phyloP scores from a whole-genome alignment of 2,113 vertebrate species.

The Atherinomorus stipes region DNA sequence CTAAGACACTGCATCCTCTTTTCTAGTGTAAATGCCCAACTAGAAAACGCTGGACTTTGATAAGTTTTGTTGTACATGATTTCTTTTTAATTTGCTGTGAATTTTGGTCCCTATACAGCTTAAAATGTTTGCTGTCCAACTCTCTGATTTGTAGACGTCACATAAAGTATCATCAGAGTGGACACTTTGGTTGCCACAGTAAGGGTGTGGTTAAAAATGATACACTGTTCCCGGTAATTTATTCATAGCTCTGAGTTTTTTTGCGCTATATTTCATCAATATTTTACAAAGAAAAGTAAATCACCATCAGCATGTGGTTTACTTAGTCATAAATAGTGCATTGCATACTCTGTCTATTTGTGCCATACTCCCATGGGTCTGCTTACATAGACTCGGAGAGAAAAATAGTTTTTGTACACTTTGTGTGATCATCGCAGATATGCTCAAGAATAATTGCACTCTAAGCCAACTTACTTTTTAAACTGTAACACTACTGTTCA shows the following conservation, averaged over 20 bases:
- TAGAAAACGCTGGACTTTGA: neutral
- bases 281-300: constrained; percentile 76
- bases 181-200: constrained; percentile 7
- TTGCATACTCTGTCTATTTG: constrained; percentile 52
- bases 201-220: constrained; percentile 46
- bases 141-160: neutral
- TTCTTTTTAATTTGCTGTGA: neutral
- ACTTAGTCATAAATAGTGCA: constrained; percentile 75
- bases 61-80: neutral
- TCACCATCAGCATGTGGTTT: constrained; percentile 66
- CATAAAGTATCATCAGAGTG: neutral
- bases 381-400: constrained; percentile 29
- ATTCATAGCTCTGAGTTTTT: constrained; percentile 70
- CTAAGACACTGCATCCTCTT: constrained; percentile 9
- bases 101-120: neutral
- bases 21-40: neutral
- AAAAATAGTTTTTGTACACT: neutral
- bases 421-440: constrained; percentile 36
- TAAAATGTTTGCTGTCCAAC: neutral
- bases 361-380: constrained; percentile 39
- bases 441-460: constrained; percentile 24
- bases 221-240: constrained; percentile 64
- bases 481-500: constrained; percentile 23
- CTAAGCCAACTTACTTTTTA: constrained; percentile 4
- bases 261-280: constrained; percentile 72